Evolutionary conservation across 2,113 vertebrate species (phyloP).

Genomic region (Macheiramphus alcinus): DNA sequence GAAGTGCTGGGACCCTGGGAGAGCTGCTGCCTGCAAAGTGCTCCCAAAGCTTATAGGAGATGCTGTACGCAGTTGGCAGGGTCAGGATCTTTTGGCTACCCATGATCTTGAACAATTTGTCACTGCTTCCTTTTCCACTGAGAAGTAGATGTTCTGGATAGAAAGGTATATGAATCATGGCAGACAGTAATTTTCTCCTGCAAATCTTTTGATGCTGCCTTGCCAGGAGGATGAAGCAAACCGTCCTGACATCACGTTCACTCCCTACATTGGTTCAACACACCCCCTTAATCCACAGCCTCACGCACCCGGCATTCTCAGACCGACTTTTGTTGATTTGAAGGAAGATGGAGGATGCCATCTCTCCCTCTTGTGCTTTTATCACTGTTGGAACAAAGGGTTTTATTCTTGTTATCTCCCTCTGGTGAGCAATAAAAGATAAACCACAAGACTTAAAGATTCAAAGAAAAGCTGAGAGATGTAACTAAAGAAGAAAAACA

Average conservation of each 20-base stretch:
- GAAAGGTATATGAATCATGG: background rate
- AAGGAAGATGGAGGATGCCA: background rate
- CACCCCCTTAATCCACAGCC: background rate
- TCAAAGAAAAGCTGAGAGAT: background rate
- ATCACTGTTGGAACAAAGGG: background rate
- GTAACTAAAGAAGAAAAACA: background rate
- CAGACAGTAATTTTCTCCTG: background rate
- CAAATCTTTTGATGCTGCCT: background rate
- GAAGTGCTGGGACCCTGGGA: background rate
- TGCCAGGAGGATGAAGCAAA: background rate
- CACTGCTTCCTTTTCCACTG: background rate
- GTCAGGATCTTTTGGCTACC: background rate
- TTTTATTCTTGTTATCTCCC: background rate
- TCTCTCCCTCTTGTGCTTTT: background rate
- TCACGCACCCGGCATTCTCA: rapidly evolving
- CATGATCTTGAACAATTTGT: background rate
- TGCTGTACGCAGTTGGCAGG: background rate
- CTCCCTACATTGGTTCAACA: background rate
- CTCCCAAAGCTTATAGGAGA: background rate
- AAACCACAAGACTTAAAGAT: background rate
- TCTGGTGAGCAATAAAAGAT: background rate
- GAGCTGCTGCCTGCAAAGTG: background rate
- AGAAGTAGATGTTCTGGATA: background rate
- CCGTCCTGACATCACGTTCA: rapidly evolving
- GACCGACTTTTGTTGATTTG: background rate